Evolutionary conservation across 2,113 vertebrate species (phyloP), one percentile per base, ranked within the genome.

Genomic region (Ranitomeya imitator): DNA sequence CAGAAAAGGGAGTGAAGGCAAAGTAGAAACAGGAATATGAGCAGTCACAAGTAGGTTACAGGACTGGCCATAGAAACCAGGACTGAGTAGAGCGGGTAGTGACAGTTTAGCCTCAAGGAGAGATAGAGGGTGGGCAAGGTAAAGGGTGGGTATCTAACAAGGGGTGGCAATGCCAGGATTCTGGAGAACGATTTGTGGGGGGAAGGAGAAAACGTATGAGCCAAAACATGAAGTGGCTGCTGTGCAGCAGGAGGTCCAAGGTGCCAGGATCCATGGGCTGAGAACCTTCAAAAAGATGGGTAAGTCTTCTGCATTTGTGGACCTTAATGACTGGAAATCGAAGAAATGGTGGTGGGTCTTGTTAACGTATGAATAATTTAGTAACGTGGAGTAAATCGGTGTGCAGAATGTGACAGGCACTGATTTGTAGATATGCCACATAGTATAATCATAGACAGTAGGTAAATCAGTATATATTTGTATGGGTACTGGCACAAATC

Each of bases 251-350:
- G 52, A 80, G 23, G 79, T 83, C 1, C 57, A 77, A 6, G 26
- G 57, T 37, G 59, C 71, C 81, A 83, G 23, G n/a, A 82, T 37
- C 31, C 87, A 76, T 37, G 87, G 67, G 59, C 80, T 84, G 8
- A 83, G 12, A 60, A 37, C 87, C 57, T 88, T 88, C 71, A 88
- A 61, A 60, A 88, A 88, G 63, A 65, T 88, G 87, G 87, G 87
- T 88, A 78, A 74, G 87, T 83, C 69, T n/a, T 74, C 55, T 18
- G 69, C n/a, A 37, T 69, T 21, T 55, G n/a, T 71, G 77, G 45
- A 51, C 19, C 13, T 61, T 55, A 52, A 79, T 55, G 65, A 11
- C 26, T 74, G 84, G 18, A 1, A 85, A 23, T 73, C 23, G 4
- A 31, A 23, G 51, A 71, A 51, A 16, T 57, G 55, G 26, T 59